Evolutionary conservation across 2,888 invertebrate species (phyloP).

Genomic region (Dusona sp.): DNA sequence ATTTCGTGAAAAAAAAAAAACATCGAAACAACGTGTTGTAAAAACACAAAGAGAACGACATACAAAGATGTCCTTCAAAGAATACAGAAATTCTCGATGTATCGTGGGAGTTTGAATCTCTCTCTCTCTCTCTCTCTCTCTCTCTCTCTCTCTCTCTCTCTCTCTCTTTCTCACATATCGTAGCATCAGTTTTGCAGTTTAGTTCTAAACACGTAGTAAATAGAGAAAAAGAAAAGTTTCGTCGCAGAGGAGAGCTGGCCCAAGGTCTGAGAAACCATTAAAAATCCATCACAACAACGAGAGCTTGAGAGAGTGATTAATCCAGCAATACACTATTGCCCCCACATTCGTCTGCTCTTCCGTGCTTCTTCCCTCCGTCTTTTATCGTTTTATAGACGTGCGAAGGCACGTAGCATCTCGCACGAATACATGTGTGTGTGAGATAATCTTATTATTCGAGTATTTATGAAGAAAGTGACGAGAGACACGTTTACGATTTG

Average conservation of each 20-base stretch:
- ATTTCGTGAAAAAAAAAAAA: neutral
- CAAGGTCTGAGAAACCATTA: conserved; percentile 68
- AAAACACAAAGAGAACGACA: neutral
- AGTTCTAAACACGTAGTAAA: neutral
- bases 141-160: conserved; percentile 33
- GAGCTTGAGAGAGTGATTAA: conserved; percentile 66
- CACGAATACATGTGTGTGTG: neutral
- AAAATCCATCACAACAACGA: conserved; percentile 68
- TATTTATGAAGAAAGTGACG: neutral
- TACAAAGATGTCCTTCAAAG: conserved; percentile 13
- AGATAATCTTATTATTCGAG: neutral
- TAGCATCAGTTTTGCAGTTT: conserved; percentile 3
- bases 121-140: conserved; percentile 31
- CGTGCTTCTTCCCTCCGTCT: conserved; percentile 2
- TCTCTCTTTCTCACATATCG: conserved; percentile 5
- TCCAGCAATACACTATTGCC: conserved; percentile 46
- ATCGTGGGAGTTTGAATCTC: conserved; percentile 9
- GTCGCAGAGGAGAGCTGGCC: conserved; percentile 44
- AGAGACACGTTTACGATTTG: neutral
- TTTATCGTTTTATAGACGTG: conserved; percentile 14
- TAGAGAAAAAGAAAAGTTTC: conserved; percentile 51
- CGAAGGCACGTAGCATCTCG: neutral
- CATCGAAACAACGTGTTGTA: neutral
- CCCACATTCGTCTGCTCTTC: conserved; percentile 27
- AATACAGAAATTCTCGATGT: conserved; percentile 25